phyloP scores from a whole-genome alignment of 2,888 invertebrate genomes.

The Nephrotoma guestfalica region DNA sequence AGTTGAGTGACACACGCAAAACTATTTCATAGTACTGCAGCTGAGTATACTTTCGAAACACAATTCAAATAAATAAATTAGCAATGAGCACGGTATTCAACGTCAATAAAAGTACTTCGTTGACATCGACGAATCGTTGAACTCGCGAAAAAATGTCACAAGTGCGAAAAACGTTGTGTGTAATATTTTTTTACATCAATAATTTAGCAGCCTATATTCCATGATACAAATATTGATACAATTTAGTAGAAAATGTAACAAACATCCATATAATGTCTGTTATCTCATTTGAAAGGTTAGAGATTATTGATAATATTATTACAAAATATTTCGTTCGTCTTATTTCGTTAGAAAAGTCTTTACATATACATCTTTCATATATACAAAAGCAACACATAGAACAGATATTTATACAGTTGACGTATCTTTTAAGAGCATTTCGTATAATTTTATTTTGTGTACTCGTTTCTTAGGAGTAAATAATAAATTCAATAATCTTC shows the following conservation, averaged over 20 bases:
- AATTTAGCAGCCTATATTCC: too few species aligned
- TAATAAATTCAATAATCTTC: not conserved
- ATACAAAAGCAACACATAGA: not conserved
- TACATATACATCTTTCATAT: not conserved
- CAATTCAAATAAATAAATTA: too few species aligned
- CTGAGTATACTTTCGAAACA: too few species aligned
- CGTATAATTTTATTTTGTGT: not conserved
- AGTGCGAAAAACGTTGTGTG: too few species aligned
- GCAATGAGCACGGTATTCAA: too few species aligned
- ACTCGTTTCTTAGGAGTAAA: not conserved
- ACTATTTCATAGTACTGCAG: too few species aligned
- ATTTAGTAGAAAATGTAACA: not conserved
- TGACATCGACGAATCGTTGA: too few species aligned
- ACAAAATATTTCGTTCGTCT: not conserved
- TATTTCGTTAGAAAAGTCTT: not conserved
- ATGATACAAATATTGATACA: not conserved
- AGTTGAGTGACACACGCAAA: too few species aligned
- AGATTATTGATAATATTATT: not conserved
- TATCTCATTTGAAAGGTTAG: not conserved
- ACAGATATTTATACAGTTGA: not conserved
- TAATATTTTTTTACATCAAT: too few species aligned
- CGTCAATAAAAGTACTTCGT: too few species aligned
- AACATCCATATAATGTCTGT: not conserved
- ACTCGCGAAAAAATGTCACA: too few species aligned
- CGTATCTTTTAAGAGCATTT: not conserved